Base-by-base conservation (phyloP, 2,888 invertebrate genomes). In the Tiphia femorata region DNA sequence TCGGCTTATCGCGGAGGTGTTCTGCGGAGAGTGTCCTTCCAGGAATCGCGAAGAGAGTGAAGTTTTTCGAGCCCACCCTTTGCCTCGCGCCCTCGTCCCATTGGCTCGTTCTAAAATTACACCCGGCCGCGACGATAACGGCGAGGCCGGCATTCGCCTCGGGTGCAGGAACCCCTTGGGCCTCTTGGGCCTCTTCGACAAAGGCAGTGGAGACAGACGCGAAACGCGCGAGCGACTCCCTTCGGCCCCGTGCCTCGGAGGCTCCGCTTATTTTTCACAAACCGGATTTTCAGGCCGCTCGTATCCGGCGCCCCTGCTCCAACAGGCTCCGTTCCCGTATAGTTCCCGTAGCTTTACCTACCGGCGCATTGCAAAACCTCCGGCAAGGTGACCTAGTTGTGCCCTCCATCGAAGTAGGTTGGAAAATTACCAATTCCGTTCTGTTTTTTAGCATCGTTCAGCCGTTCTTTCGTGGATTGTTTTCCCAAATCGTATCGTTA, bases 321-420 rank as follows among this genome's bases (percentile, higher is more conserved):
- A n/a, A n/a, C 40, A 8, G 25, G 6, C 37, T 10, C 17, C 16
- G 16, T 16, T 19, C 17, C 10, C 40, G 17, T 54, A 51, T 23
- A 48, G 49, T 64, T 64, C 63, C 64, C 64, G 63, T 62, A 65
- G 59, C 62, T 59, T 61, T 48, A 52, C 30, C 46, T 41, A 47
- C 54, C 56, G 46, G 58, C 55, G 44, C 52, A 65, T 76, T 77
- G 73, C 73, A 69, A 74, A 78, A 75, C 54, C 75, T 72, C 70
- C 62, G 73, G 67, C 76, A 76, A 80, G 77, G 77, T 79, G 75
- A 79, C 76, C 80, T 67, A 79, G 73, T 78, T 80, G 53, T 52
- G 62, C 49, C 54, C 60, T 62, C 52, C 55, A 41, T 59, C 50
- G 56, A 70, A 70, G 64, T 74, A 67, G 68, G 61, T 65, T 62